Evolutionary conservation across 1,140 invertebrate genomes (phyloP).

Genomic region (Agraylea sexmaculata): DNA sequence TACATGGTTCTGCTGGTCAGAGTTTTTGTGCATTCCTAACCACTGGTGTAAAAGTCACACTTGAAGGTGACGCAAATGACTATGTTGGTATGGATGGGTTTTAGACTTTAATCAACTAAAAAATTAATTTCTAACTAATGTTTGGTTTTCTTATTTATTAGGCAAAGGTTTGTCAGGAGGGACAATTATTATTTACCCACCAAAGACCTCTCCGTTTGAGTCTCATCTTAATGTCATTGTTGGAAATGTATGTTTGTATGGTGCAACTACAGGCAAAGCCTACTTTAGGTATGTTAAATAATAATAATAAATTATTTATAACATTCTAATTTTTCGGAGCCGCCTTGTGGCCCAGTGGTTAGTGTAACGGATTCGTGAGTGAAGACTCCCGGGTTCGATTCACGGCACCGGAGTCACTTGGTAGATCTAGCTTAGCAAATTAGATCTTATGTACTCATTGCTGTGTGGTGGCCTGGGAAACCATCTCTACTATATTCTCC

Average conservation of each 20-base stretch:
- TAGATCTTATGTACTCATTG: no score
- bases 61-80: conserved; percentile 98
- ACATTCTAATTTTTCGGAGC: conserved; percentile 4
- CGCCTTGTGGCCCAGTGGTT: no score
- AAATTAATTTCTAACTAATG: conserved; percentile 12
- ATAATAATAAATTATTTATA: conserved; percentile 52
- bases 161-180: conserved; percentile 87
- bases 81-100: conserved; percentile 68
- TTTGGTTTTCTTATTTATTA: conserved; percentile 30
- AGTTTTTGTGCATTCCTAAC: conserved; percentile 98
- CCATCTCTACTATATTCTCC: no score
- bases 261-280: conserved; percentile 87
- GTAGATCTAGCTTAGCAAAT: no score
- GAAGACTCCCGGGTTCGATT: no score
- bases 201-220: conserved; percentile 68
- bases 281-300: conserved; percentile 91
- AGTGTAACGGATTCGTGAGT: no score
- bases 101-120: conserved; percentile 10
- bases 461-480: no score
- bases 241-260: conserved; percentile 97
- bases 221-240: conserved; percentile 95
- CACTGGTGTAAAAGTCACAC: conserved; percentile 75
- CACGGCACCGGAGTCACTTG: no score
- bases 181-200: conserved; percentile 88
- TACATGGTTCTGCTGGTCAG: conserved; percentile 94